Evolutionary conservation across 1,140 invertebrate species (phyloP), one percentile per base, ranked within the genome.

Genomic region (Anthonomus grandis): DNA sequence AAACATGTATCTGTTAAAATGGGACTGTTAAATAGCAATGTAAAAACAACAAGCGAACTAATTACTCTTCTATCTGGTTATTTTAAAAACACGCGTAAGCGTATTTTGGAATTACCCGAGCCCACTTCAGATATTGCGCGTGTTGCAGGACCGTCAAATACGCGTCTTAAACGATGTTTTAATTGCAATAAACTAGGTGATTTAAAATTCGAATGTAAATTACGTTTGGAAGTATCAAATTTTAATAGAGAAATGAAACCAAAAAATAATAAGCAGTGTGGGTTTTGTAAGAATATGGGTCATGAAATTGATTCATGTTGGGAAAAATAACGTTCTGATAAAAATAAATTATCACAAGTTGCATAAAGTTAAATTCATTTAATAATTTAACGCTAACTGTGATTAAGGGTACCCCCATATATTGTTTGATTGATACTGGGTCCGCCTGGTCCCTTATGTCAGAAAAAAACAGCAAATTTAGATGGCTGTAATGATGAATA

Each of bases 51-150:
- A n/a, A 39, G 8, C 21, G 13, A 52, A 27, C 34, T 57, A 41
- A 41, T 41, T 18, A 41, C 18, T 41, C 18, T 41, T n/a, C 38
- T 41, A 8, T 41, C 21, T 57, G 27, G 27, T 6, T 31, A 31
- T 31, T 31, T 31, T n/a, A n/a, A n/a, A n/a, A n/a, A n/a, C n/a
- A n/a, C n/a, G n/a, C n/a, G n/a, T n/a, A n/a, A n/a, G n/a, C n/a
- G n/a, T n/a, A n/a, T n/a, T n/a, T n/a, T n/a, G n/a, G n/a, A n/a
- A n/a, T n/a, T n/a, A n/a, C n/a, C n/a, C n/a, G 27, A 31, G n/a
- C n/a, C n/a, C 6, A 6, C 27, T 6, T 31, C 27, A 8, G n/a
- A n/a, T n/a, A n/a, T n/a, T n/a, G n/a, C n/a, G n/a, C n/a, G 27
- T n/a, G 27, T 31, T n/a, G 27, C 27, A n/a, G 27, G 27, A 31